phyloP scores from a whole-genome alignment of 1,140 invertebrate species.

The Drosophila cardini region DNA sequence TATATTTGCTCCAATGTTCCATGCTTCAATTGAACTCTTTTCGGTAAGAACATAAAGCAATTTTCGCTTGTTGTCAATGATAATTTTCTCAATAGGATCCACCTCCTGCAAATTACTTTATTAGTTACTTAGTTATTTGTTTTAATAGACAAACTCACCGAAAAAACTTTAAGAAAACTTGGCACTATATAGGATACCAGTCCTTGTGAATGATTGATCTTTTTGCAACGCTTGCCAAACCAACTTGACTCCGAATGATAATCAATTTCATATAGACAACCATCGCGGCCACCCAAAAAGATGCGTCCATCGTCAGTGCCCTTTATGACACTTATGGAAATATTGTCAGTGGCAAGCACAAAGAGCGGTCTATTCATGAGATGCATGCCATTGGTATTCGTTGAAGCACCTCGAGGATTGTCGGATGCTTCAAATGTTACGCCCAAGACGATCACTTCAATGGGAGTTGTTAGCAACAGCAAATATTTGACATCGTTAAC shows the following conservation, averaged over 20 bases:
- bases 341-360: constrained; percentile 95
- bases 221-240: constrained; percentile 97
- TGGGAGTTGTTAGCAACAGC: constrained; percentile 94
- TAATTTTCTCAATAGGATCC: constrained; percentile 95
- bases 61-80: constrained; percentile 94
- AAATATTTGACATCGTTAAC: constrained; percentile 96
- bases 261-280: constrained; percentile 96
- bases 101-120: constrained; percentile 87
- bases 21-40: constrained; percentile 93
- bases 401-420: constrained; percentile 15
- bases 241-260: constrained; percentile 96
- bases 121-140: no score
- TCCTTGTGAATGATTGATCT: constrained; percentile 97
- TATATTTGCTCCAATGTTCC: constrained; percentile 94
- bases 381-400: constrained; percentile 91
- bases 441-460: constrained; percentile 94
- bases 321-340: constrained; percentile 92
- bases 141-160: constrained; percentile 49
- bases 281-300: constrained; percentile 97
- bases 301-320: constrained; percentile 94
- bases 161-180: constrained; percentile 92
- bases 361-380: constrained; percentile 97
- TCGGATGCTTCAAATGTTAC: constrained; percentile 73
- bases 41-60: constrained; percentile 96
- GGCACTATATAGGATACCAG: constrained; percentile 95